Percentiles rank a stretch among this genome's conserved stretches.
Conservation (phyloP, 1,140 invertebrate genomes). For the Papilio glaucus region DNA sequence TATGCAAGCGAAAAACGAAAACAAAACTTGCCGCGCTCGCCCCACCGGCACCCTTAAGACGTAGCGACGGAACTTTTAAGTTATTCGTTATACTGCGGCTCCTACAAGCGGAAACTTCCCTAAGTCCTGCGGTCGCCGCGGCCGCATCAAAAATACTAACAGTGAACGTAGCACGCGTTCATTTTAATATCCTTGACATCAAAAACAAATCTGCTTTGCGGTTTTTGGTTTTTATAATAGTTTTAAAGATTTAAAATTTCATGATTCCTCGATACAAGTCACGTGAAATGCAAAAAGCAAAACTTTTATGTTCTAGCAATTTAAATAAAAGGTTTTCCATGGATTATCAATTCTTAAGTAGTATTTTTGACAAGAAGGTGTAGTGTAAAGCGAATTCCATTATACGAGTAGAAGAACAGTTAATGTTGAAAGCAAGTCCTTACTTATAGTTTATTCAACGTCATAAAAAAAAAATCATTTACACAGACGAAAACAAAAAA, state of each 20-base stretch:
- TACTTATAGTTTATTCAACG: too few relatives aligned
- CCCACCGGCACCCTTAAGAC: constrained; percentile 47
- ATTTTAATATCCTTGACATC: constrained; percentile 32
- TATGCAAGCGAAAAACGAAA: constrained; percentile 41
- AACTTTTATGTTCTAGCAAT: too few relatives aligned
- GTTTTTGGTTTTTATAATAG: constrained; percentile 16
- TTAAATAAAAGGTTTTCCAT: too few relatives aligned
- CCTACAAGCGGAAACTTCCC: constrained; percentile 48
- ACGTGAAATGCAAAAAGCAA: too few relatives aligned
- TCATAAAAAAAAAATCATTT: too few relatives aligned
- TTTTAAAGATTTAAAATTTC: not conserved
- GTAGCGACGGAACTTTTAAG: constrained; percentile 59
- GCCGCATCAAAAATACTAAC: constrained; percentile 59
- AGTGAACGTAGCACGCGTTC: constrained; percentile 31
- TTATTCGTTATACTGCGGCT: constrained; percentile 58
- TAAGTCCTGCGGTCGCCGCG: constrained; percentile 50
- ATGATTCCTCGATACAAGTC: too few relatives aligned
- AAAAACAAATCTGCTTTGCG: constrained; percentile 35
- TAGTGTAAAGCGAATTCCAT: not conserved
- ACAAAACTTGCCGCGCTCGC: constrained; percentile 48
- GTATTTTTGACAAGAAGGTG: not conserved
- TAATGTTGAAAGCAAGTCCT: too few relatives aligned
- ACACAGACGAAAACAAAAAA: too few relatives aligned
- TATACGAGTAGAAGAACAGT: too few relatives aligned
- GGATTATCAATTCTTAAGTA: too few relatives aligned